phyloP scores from a whole-genome alignment of 1,140 invertebrate genomes.

The Arctopsyche grandis region DNA sequence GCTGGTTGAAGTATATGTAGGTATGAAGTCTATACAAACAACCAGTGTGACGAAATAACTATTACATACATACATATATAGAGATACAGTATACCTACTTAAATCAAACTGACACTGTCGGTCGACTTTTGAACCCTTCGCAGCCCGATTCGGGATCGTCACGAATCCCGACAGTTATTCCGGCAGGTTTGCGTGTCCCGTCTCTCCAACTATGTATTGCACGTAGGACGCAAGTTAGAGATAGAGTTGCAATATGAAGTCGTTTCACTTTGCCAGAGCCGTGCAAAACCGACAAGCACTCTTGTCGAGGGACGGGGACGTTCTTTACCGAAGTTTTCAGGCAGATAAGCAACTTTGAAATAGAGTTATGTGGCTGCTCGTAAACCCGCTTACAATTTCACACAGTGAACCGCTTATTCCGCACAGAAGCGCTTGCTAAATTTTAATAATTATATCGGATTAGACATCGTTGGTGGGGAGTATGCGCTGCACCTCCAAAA shows the following conservation, averaged over 20 bases:
- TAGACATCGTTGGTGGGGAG: not conserved
- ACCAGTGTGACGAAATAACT: too few species aligned
- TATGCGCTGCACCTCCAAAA: not conserved
- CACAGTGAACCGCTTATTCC: slow-evolving; percentile 26
- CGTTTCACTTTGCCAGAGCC: not conserved
- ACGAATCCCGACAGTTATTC: not conserved
- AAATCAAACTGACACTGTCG: too few species aligned
- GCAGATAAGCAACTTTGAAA: slow-evolving; percentile 28
- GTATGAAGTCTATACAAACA: too few species aligned
- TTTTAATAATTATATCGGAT: slow-evolving; percentile 26
- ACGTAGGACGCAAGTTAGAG: too few species aligned
- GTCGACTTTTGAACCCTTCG: too few species aligned
- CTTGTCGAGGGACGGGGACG: not conserved
- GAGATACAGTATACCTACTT: too few species aligned
- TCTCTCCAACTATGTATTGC: not conserved
- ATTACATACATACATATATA: too few species aligned
- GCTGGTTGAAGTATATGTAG: too few species aligned
- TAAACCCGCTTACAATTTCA: slow-evolving; percentile 28
- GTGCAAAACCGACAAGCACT: not conserved
- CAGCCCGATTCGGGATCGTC: not conserved
- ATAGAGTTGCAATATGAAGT: not conserved
- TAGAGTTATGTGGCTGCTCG: slow-evolving; percentile 16
- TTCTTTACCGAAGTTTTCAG: slow-evolving; percentile 10
- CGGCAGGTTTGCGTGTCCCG: not conserved
- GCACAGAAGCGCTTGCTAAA: not conserved